phyloP scores from a whole-genome alignment of 1,140 invertebrate species.

The Drosophila subpulchrella region DNA sequence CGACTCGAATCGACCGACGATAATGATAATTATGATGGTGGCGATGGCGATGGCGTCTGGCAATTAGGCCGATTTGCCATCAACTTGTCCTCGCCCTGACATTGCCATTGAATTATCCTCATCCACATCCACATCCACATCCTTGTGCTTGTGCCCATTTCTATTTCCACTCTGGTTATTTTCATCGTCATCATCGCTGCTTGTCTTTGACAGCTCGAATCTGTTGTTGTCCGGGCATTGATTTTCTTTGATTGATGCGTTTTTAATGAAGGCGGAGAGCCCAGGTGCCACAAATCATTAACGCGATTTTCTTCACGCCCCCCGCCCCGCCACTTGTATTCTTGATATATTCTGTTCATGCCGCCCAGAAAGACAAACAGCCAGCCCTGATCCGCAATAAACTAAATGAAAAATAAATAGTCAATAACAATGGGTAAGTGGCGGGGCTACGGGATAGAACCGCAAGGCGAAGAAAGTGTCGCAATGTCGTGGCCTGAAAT shows the following conservation, averaged over 20 bases:
- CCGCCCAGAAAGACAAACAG: conserved; percentile 43
- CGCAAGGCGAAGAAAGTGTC: conserved; percentile 24
- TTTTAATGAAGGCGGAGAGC: conserved; percentile 65
- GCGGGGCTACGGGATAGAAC: background rate
- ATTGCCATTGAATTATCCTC: conserved; percentile 19
- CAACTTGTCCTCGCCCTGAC: conserved; percentile 32
- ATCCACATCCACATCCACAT: background rate
- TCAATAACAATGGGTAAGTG: conserved; percentile 36
- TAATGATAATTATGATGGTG: conserved; percentile 4
- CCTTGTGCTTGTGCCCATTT: background rate
- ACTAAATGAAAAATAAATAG: conserved; percentile 79
- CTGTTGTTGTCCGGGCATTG: conserved; percentile 65
- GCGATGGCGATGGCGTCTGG: conserved; percentile 21
- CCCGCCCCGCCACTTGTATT: background rate
- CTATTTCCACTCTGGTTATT: conserved; percentile 5
- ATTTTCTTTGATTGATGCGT: conserved; percentile 73
- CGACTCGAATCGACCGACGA: background rate
- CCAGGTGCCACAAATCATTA: conserved; percentile 59
- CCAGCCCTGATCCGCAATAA: conserved; percentile 67
- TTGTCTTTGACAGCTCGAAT: conserved; percentile 48
- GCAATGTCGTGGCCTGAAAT: conserved; percentile 54
- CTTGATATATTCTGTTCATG: background rate
- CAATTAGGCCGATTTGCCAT: conserved; percentile 49
- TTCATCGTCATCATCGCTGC: conserved; percentile 15
- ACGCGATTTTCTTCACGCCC: conserved; percentile 13